Base-by-base conservation (phyloP, 2,888 invertebrate genomes). In the Ptychoptera contaminata region DNA sequence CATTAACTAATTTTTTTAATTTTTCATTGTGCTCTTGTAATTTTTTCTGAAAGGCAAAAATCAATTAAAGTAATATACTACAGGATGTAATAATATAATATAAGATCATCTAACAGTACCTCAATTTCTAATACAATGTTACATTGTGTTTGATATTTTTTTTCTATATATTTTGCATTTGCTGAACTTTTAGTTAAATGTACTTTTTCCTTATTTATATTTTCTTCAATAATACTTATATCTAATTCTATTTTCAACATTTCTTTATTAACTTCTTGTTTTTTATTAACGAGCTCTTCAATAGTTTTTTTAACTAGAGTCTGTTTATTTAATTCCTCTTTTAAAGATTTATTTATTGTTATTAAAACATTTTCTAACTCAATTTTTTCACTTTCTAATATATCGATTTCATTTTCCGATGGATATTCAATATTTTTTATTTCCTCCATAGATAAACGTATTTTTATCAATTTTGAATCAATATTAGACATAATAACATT, bases 401-500 rank as follows among this genome's bases (percentile, higher is more conserved):
- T 52, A 43, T 59, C 57, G 15, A 56, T 52, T 47, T 60, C 62
- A 43, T 58, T 59, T 29, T 59, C 53, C 41, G 56, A 58, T 1
- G 57, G 58, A 48, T 59, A 62, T 45, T 63, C 61, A 40, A 51
- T 54, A 46, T 56, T 58, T 48, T 62, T 53, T 11, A 65, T 43
- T 47, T 63, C 63, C 15, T 47, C 49, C 29, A 62, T 57, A 46
- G 56, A 46, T 37, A 57, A 53, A 40, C 53, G 40, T 6, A 55
- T 16, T 29, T 51, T 32, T 37, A 49, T 44, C 23, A 53, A 49
- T 40, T 48, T 41, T 31, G 50, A 32, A 42, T 57, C 51, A 16
- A 54, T 52, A 15, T 50, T 49, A 2, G 15, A 12, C 16, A 42
- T n/a, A 2, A 34, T 16, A 8, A 8, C 7, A 16, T 35, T 34